phyloP scores from a whole-genome alignment of 2,113 vertebrate genomes.

The Recurvirostra avosetta region DNA sequence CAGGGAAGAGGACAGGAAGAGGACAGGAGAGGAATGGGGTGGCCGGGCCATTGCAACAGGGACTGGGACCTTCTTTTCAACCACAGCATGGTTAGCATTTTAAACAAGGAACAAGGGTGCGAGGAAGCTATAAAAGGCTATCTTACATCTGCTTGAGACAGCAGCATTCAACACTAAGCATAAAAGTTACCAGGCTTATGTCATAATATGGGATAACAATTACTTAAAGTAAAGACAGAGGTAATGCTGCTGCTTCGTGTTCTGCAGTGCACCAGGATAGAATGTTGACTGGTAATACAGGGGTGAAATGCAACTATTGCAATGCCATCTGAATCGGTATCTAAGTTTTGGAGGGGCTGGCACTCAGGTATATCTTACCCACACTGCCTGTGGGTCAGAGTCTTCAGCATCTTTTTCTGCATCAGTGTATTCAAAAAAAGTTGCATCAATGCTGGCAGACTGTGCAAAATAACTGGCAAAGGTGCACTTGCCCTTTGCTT shows the following conservation, averaged over 20 bases:
- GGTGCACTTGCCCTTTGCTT: neutral
- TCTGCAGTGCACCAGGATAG: neutral
- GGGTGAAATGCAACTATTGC: neutral
- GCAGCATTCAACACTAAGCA: neutral
- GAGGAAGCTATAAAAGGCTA: neutral
- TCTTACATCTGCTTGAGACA: neutral
- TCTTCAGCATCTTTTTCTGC: neutral
- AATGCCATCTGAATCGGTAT: neutral
- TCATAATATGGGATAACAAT: neutral
- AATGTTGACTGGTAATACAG: neutral
- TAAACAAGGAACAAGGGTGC: neutral
- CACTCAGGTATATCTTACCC: neutral
- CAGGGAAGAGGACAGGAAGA: neutral
- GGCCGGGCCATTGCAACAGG: neutral
- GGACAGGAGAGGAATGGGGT: neutral
- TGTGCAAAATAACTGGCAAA: neutral
- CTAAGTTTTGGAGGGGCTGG: neutral
- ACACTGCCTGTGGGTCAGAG: neutral
- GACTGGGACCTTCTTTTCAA: neutral
- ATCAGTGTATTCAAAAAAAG: neutral
- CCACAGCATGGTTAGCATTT: neutral
- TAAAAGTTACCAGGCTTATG: neutral
- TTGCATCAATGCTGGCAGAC: rapidly evolving
- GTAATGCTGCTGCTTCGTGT: neutral
- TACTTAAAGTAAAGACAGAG: neutral